Conservation (phyloP, 2,797 vertebrate genomes). For the Labeo calbasu region DNA sequence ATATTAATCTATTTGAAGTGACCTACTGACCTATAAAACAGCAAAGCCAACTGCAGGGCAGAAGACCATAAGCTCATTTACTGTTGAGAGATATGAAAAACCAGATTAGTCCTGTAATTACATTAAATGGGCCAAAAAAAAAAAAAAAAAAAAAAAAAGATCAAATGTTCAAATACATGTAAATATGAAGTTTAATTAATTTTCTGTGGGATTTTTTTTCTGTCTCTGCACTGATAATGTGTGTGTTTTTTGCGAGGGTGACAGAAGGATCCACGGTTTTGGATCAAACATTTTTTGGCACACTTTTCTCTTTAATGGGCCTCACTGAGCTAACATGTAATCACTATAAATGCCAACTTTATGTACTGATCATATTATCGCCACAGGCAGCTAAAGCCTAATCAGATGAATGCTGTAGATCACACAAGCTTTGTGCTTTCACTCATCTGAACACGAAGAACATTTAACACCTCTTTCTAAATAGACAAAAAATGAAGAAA, state of each 20-base stretch:
- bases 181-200: conserved; percentile 26
- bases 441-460: conserved; percentile 27
- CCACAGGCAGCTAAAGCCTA: conserved; percentile 55
- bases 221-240: not conserved
- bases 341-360: conserved; percentile 58
- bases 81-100: conserved; percentile 65
- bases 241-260: not conserved
- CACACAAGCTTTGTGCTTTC: conserved; percentile 25
- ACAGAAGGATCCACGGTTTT: conserved; percentile 32
- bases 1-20: conserved; percentile 71
- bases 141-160: conserved; percentile 26
- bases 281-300: conserved; percentile 33
- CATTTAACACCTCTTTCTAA: conserved; percentile 29
- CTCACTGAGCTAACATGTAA: conserved; percentile 44
- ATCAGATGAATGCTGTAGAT: conserved; percentile 51
- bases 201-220: not conserved
- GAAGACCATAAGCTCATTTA: conserved; percentile 74
- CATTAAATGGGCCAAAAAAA: conserved; percentile 48
- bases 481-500: not conserved
- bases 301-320: conserved; percentile 46
- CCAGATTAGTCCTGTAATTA: conserved; percentile 62
- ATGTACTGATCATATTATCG: conserved; percentile 57
- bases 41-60: conserved; percentile 70
- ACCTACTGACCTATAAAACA: conserved; percentile 77
- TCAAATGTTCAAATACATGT: not conserved